Evolutionary conservation across 1,140 invertebrate species (phyloP).

Genomic region (Cyrtorhinus lividipennis): DNA sequence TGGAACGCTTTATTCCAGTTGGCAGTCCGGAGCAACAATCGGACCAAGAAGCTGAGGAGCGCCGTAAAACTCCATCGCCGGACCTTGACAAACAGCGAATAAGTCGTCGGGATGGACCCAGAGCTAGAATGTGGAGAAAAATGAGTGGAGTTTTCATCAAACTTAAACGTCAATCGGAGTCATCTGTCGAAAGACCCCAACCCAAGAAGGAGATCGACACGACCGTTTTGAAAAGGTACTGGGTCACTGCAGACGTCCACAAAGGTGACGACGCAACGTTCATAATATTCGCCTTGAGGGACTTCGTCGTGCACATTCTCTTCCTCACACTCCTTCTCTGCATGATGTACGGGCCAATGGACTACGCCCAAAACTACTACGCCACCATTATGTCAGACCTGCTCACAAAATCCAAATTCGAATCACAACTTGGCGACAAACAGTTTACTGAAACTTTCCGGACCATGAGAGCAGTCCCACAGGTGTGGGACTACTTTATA

Average conservation of each 20-base stretch:
- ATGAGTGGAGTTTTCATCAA: too few relatives aligned
- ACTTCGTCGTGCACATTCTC: not conserved
- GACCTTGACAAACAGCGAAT: too few relatives aligned
- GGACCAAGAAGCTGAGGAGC: too few relatives aligned
- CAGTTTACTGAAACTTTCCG: not conserved
- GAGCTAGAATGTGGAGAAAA: too few relatives aligned
- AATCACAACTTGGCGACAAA: not conserved
- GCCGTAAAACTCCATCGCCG: too few relatives aligned
- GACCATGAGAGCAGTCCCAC: not conserved
- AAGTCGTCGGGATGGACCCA: too few relatives aligned
- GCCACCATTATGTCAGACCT: not conserved
- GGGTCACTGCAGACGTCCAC: not conserved
- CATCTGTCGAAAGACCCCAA: too few relatives aligned
- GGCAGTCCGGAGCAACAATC: too few relatives aligned
- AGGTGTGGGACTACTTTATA: not conserved
- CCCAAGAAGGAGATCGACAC: too few relatives aligned
- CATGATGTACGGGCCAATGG: not conserved
- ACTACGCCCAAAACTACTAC: not conserved
- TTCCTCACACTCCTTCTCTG: not conserved
- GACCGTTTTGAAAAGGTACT: not conserved
- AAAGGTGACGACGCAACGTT: not conserved
- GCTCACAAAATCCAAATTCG: not conserved
- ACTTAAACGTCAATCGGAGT: too few relatives aligned
- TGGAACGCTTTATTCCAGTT: too few relatives aligned
- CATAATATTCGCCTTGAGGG: not conserved